Evolutionary conservation across 2,888 invertebrate genomes (phyloP), one percentile per base, ranked within the genome.

Genomic region (Xylota segnis): DNA sequence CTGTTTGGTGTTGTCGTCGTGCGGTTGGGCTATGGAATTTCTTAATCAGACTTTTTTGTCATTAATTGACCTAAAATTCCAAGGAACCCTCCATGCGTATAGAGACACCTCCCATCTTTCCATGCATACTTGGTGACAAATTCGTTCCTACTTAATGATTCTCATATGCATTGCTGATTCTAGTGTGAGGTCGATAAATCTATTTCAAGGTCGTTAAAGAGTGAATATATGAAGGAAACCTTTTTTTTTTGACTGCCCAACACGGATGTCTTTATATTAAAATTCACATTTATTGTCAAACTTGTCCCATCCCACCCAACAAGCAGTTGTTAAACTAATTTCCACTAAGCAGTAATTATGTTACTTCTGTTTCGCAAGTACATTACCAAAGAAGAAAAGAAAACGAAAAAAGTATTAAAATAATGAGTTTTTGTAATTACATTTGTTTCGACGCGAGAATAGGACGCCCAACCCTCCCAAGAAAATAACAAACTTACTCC

Each of bases 341-440:
- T 63, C 54, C 34, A 58, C 72, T 43, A 65, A 79, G 27, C 52
- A 66, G 79, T 81, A 81, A 81, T 81, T 81, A 81, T 68, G 58
- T 61, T 61, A 23, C 66, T 66, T 29, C 68, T 45, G 32, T 54
- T 65, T 66, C 16, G 47, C 59, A 45, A 43, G 66, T 54, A 32
- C 66, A 66, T 81, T 72, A 79, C 58, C 72, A 29, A n/a, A 27
- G n/a, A 66, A 34, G 18, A 43, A 61, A 50, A 18, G 4, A 65
- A 23, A 52, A 34, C 3, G 12, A 61, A 37, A 84, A 59, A 84
- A 59, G 56, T 81, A 81, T 86, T 71, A 61, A 66, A 76, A 56
- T 86, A 86, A 86, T 81, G 81, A 86, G 81, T 81, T 86, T 74
- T 81, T 70, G 81, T 81, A 81, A 86, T 86, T 86, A 81, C 81